Conservation (phyloP, 2,888 invertebrate genomes). For the Balanococcus diminutus region DNA sequence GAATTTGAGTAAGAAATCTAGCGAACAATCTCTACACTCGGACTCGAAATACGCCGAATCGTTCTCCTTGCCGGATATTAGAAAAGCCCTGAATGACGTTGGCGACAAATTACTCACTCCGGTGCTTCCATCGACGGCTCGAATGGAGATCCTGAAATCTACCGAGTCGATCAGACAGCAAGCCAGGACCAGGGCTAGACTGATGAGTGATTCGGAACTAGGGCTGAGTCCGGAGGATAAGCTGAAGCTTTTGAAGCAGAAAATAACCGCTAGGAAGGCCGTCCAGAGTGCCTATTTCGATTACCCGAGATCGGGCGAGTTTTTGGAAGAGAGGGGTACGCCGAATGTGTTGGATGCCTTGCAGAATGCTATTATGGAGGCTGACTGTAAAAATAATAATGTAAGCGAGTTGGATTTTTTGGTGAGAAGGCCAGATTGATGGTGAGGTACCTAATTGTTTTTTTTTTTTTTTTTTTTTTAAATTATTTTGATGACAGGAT, state of each 20-base stretch:
- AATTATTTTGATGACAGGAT: not conserved
- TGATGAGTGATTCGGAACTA: slow-evolving; percentile 76
- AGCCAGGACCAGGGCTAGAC: slow-evolving; percentile 70
- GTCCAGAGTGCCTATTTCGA: slow-evolving; percentile 55
- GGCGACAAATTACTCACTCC: slow-evolving; percentile 58
- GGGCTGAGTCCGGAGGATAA: slow-evolving; percentile 75
- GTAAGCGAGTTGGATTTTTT: not conserved
- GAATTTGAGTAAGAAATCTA: slow-evolving; percentile 20
- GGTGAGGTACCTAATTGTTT: not conserved
- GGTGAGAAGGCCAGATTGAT: not conserved
- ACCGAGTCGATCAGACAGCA: slow-evolving; percentile 66
- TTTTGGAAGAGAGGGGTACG: not conserved
- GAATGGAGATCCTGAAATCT: slow-evolving; percentile 62
- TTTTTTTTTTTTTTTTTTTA: not conserved
- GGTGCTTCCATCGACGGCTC: slow-evolving; percentile 37
- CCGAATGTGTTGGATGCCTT: slow-evolving; percentile 36
- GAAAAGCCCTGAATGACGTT: slow-evolving; percentile 60
- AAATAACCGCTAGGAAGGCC: slow-evolving; percentile 59
- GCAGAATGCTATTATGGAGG: slow-evolving; percentile 31
- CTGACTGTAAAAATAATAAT: not conserved
- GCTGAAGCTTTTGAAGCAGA: slow-evolving; percentile 66
- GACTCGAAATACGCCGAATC: slow-evolving; percentile 59
- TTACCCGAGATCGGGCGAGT: slow-evolving; percentile 10
- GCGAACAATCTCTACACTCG: not conserved
- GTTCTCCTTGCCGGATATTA: slow-evolving; percentile 63